Evolutionary conservation across 2,113 vertebrate species (phyloP).

Genomic region (Drymodes brunneopygia): DNA sequence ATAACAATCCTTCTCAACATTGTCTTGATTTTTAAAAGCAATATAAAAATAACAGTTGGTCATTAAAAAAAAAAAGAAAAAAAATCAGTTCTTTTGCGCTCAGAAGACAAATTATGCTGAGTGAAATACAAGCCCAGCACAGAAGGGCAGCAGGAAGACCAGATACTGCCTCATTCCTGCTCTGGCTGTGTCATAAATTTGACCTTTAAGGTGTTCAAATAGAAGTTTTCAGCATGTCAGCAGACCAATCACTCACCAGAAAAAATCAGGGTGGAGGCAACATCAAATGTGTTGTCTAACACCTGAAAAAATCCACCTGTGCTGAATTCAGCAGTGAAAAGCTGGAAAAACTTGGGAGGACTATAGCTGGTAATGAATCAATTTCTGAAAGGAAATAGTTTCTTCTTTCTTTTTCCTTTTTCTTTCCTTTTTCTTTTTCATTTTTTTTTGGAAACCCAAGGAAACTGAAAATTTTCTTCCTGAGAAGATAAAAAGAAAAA

Average conservation of each 20-base stretch:
- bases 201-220: background rate
- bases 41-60: background rate
- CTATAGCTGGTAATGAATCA: background rate
- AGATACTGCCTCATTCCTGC: background rate
- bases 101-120: background rate
- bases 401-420: accelerated
- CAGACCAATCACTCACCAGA: background rate
- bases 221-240: background rate
- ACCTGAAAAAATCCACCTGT: background rate
- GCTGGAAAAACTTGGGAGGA: background rate
- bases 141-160: background rate
- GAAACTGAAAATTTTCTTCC: background rate
- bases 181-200: background rate
- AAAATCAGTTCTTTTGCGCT: background rate
- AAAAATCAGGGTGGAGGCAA: background rate
- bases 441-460: background rate
- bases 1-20: background rate
- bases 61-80: background rate
- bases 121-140: background rate
- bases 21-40: background rate
- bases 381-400: background rate
- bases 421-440: too few relatives aligned
- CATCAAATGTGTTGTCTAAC: background rate
- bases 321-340: background rate
- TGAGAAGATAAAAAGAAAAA: background rate